Conservation (phyloP, 2,113 vertebrate species). For the Callaeas wilsoni region DNA sequence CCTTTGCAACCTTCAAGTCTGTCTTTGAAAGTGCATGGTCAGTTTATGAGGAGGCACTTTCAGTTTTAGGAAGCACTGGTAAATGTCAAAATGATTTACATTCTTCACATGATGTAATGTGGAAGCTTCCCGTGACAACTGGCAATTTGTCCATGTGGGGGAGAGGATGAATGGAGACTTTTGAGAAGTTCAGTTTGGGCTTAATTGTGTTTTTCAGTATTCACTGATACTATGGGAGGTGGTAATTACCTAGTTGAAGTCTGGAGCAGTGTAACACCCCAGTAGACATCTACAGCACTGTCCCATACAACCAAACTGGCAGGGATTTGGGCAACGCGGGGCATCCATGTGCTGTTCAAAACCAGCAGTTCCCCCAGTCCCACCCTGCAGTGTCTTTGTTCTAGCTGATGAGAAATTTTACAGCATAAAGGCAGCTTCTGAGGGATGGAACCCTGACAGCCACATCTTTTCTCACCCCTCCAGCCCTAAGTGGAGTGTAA, state of each 20-base stretch:
- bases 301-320: not conserved
- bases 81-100: not conserved
- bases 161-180: not conserved
- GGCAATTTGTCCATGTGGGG: not conserved
- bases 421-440: not conserved
- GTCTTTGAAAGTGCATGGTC: not conserved
- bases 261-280: not conserved
- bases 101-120: not conserved
- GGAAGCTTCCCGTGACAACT: not conserved
- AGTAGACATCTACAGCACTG: not conserved
- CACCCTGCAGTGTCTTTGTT: not conserved
- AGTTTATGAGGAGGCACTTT: not conserved
- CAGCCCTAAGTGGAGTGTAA: not conserved
- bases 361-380: not conserved
- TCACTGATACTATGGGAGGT: not conserved
- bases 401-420: not conserved
- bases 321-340: not conserved
- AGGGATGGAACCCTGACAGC: not conserved
- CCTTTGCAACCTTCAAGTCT: not conserved
- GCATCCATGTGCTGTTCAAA: not conserved
- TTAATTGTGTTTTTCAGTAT: not conserved
- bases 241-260: not conserved
- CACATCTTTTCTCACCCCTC: not conserved
- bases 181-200: not conserved
- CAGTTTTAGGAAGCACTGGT: not conserved